Evolutionary conservation across 2,113 vertebrate species (phyloP).

Genomic region (Pollimyrus isidori): DNA sequence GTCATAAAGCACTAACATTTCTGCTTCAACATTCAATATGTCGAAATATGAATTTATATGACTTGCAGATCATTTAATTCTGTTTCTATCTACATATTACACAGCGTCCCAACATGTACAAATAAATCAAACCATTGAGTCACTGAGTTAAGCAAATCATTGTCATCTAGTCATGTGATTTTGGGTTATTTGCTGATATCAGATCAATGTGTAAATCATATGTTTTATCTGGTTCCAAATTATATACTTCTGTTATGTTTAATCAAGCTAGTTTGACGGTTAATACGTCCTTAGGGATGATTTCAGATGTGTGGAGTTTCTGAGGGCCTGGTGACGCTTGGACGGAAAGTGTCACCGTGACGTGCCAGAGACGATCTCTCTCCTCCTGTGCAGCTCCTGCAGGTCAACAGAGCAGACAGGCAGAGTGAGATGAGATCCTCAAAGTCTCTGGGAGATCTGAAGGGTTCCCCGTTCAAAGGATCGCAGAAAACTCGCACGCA

Average conservation of each 20-base stretch:
- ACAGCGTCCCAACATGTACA: not conserved
- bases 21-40: no score
- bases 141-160: not conserved
- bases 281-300: not conserved
- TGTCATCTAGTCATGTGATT: not conserved
- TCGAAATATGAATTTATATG: no score
- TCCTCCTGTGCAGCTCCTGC: constrained; percentile 58
- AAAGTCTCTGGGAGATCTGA: constrained; percentile 79
- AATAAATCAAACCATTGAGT: not conserved
- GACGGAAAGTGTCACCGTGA: not conserved
- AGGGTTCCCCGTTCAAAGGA: constrained; percentile 79
- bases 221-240: not conserved
- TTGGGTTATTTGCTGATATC: not conserved
- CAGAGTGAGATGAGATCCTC: constrained; percentile 83
- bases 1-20: no score
- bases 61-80: no score
- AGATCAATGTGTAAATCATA: not conserved
- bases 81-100: not conserved
- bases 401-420: constrained; percentile 71
- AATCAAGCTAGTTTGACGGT: not conserved
- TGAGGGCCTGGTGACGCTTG: not conserved
- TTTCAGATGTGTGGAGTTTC: not conserved
- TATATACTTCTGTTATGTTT: not conserved
- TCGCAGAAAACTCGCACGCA: constrained; percentile 76
- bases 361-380: not conserved